These are phyloP conservation scores for Amiota communis DNA, from an alignment of 2,888 invertebrate species.

Conservation along the genomic window DNA sequence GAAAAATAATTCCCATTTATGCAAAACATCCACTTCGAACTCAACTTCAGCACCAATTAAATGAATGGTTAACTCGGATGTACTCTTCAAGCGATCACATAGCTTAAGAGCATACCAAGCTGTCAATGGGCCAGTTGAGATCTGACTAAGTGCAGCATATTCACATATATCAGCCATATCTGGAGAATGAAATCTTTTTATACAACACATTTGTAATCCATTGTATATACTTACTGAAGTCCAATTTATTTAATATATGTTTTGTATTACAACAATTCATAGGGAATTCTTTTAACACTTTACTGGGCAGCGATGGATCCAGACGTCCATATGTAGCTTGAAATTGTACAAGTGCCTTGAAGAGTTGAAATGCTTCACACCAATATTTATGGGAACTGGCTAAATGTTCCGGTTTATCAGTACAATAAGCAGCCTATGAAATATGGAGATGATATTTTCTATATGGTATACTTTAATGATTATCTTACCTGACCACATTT, in stretches of 20 bases:
- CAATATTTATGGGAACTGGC: slow-evolving; percentile 75
- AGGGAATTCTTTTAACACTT: slow-evolving; percentile 67
- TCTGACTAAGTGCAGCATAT: slow-evolving; percentile 78
- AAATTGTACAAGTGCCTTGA: slow-evolving; percentile 76
- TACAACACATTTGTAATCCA: too few species aligned
- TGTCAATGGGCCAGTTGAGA: slow-evolving; percentile 80
- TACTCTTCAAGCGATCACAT: slow-evolving; percentile 54
- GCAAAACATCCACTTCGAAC: slow-evolving; percentile 80
- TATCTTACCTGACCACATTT: slow-evolving; percentile 76
- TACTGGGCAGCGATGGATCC: slow-evolving; percentile 77
- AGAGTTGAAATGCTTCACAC: slow-evolving; percentile 79
- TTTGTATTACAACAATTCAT: slow-evolving; percentile 59
- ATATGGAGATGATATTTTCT: slow-evolving; percentile 35
- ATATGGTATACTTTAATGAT: too few species aligned
- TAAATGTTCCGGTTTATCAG: slow-evolving; percentile 75
- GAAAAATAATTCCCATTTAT: slow-evolving; percentile 83
- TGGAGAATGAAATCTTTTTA: slow-evolving; percentile 30
- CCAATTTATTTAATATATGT: slow-evolving; percentile 61
- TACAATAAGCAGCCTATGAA: slow-evolving; percentile 76
- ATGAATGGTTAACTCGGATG: slow-evolving; percentile 65
- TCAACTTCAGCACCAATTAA: slow-evolving; percentile 79
- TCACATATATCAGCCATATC: slow-evolving; percentile 75
- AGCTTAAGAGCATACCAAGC: slow-evolving; percentile 76
- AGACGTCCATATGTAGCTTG: slow-evolving; percentile 77
- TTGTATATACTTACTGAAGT: slow-evolving; percentile 53